Percentiles rank a stretch among this genome's conserved stretches.
Conservation (phyloP, 2,888 invertebrate species). For the Nomada goodeniana region DNA sequence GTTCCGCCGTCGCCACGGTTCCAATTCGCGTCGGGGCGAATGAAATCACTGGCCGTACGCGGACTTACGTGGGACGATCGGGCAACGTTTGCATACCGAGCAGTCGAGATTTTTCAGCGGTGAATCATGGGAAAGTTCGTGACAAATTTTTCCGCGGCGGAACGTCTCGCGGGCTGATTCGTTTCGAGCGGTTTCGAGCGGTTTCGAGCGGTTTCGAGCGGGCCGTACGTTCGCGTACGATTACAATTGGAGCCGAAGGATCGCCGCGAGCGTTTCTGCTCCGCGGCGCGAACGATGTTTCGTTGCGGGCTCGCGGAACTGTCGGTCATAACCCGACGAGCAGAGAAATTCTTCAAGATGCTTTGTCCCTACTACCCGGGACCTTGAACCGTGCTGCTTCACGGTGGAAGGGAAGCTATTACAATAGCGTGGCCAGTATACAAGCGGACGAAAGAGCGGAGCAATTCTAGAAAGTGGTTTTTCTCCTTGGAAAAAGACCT, state of each 20-base stretch:
- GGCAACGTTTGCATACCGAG: too few relatives aligned
- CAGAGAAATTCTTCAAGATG: constrained; percentile 17
- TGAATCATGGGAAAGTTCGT: too few relatives aligned
- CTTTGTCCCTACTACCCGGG: constrained; percentile 14
- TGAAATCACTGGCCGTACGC: too few relatives aligned
- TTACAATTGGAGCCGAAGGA: not conserved
- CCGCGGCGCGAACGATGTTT: constrained; percentile 15
- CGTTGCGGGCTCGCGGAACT: constrained; percentile 19
- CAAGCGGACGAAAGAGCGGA: not conserved
- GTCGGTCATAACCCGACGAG: constrained; percentile 17
- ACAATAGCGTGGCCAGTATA: too few relatives aligned
- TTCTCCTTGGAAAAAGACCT: not conserved
- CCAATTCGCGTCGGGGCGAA: too few relatives aligned
- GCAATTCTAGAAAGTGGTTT: not conserved
- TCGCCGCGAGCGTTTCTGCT: not conserved
- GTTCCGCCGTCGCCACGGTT: too few relatives aligned
- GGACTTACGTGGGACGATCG: too few relatives aligned
- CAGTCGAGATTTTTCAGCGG: too few relatives aligned
- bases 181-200: not conserved
- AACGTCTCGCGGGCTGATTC: too few relatives aligned
- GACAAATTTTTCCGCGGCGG: not conserved
- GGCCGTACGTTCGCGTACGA: not conserved
- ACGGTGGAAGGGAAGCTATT: constrained; percentile 12
- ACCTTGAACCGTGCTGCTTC: constrained; percentile 49
- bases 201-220: not conserved